Evolutionary conservation across 2,888 invertebrate species (phyloP).

Genomic region (Rhagophthalmus giganteus): DNA sequence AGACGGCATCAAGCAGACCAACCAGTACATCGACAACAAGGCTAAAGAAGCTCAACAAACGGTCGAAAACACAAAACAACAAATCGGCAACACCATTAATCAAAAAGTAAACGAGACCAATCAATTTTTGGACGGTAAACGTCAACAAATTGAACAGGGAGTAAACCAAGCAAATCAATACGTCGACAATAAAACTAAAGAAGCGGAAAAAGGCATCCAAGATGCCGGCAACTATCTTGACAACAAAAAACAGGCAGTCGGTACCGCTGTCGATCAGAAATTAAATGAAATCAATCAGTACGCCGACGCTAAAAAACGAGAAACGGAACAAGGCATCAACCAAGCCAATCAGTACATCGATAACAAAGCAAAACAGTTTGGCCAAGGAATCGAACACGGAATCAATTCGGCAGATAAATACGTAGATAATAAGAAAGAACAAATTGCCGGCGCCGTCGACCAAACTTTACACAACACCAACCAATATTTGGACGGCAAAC

Average conservation of each 20-base stretch:
- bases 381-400: constrained; percentile 11
- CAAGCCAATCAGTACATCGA: constrained; percentile 41
- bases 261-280: constrained; percentile 38
- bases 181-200: constrained; percentile 34
- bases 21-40: constrained; percentile 7
- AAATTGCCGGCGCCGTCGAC: constrained; percentile 24
- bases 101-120: constrained; percentile 15
- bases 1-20: constrained; percentile 9
- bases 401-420: constrained; percentile 20
- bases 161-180: constrained; percentile 46
- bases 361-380: constrained; percentile 37
- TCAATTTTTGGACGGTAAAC: constrained; percentile 40
- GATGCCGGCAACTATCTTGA: constrained; percentile 30
- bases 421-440: constrained; percentile 45
- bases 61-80: constrained; percentile 51
- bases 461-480: constrained; percentile 27
- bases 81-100: background rate
- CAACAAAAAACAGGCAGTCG: constrained; percentile 36
- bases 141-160: constrained; percentile 42
- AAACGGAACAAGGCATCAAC: constrained; percentile 22
- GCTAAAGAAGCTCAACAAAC: constrained; percentile 1
- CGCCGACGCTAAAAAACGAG: constrained; percentile 34
- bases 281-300: constrained; percentile 46
- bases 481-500: constrained; percentile 25
- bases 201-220: constrained; percentile 22